Evolutionary conservation across 2,797 vertebrate genomes (phyloP).

Genomic region (Salarias fasciatus): DNA sequence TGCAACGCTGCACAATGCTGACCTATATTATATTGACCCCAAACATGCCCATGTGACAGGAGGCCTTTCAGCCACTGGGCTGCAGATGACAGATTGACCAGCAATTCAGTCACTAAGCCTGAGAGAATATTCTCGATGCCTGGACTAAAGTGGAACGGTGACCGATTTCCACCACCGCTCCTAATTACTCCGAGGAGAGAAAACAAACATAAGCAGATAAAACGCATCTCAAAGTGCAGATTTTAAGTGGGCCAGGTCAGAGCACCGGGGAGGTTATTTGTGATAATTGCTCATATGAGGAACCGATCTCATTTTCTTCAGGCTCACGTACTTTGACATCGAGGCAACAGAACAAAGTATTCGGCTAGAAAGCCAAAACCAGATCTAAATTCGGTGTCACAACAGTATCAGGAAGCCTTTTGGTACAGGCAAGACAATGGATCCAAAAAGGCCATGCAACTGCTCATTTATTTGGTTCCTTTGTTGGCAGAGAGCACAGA

Average conservation of each 20-base stretch:
- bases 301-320: too few relatives aligned
- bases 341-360: too few relatives aligned
- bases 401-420: too few relatives aligned
- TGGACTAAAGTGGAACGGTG: slow-evolving; percentile 24
- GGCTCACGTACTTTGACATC: too few relatives aligned
- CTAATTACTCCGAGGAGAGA: slow-evolving; percentile 9
- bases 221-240: neutral
- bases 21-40: slow-evolving; percentile 56
- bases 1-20: slow-evolving; percentile 53
- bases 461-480: neutral
- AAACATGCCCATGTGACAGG: slow-evolving; percentile 35
- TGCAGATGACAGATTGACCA: slow-evolving; percentile 31
- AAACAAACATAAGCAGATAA: neutral
- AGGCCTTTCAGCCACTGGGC: slow-evolving; percentile 45
- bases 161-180: neutral
- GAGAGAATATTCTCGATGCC: slow-evolving; percentile 37
- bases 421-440: neutral
- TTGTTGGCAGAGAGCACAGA: neutral
- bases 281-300: rapidly evolving
- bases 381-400: too few relatives aligned
- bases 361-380: too few relatives aligned
- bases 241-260: neutral
- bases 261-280: neutral
- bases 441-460: neutral
- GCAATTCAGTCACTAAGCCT: slow-evolving; percentile 29